Evolutionary conservation across 2,797 vertebrate species (phyloP).

Genomic region (Agapornis canus): DNA sequence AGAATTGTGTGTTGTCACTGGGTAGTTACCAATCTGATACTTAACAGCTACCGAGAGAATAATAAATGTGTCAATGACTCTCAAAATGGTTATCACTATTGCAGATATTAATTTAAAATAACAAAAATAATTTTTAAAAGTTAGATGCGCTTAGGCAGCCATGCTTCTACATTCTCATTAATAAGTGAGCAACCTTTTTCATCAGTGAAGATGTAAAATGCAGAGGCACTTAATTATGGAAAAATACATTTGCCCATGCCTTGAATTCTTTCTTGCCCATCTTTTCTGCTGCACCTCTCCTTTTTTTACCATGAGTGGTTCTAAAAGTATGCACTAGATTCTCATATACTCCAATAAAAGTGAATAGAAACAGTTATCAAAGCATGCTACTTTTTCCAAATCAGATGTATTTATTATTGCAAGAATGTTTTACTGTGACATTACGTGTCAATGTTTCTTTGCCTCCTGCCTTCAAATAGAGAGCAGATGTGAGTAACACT

Average conservation of each 20-base stretch:
- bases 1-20: constrained; percentile 7
- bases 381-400: not conserved
- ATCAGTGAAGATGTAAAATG: not conserved
- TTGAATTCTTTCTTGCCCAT: not conserved
- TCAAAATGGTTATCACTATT: not conserved
- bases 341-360: not conserved
- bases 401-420: not conserved
- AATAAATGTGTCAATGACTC: constrained; percentile 13
- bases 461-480: not conserved
- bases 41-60: constrained; percentile 44
- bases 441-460: not conserved
- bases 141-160: not conserved
- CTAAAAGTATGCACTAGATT: not conserved
- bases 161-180: not conserved
- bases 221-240: not conserved
- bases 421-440: not conserved
- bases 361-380: not conserved
- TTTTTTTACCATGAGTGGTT: not conserved
- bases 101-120: not conserved
- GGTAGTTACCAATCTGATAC: not conserved
- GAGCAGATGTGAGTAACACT: not conserved
- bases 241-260: not conserved
- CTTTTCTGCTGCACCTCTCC: not conserved
- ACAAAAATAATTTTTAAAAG: not conserved
- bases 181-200: not conserved